Percentiles rank a stretch among this genome's conserved stretches.
phyloP scores from a whole-genome alignment of 64 coral and sea anemone genomes.

The Montipora sp. region DNA sequence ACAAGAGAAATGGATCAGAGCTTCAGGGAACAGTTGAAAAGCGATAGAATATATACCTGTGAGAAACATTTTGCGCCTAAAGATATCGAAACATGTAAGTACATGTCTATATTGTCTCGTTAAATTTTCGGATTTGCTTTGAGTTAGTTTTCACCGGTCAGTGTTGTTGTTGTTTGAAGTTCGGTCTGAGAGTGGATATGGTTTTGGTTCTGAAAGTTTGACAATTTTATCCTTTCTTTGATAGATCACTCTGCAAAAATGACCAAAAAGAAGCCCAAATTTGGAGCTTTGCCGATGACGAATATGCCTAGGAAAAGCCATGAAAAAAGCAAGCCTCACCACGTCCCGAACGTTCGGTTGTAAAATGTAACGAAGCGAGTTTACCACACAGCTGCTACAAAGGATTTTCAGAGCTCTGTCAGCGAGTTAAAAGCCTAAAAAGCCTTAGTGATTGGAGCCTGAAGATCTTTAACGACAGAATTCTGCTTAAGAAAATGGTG shows the following conservation, averaged over 20 bases:
- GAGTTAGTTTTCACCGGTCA: not conserved
- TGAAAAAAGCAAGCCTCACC: slow-evolving; percentile 28
- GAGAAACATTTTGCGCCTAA: too few species aligned
- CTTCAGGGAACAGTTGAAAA: too few species aligned
- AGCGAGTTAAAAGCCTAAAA: not conserved
- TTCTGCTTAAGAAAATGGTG: not conserved
- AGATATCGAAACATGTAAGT: too few species aligned
- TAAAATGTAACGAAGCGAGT: not conserved
- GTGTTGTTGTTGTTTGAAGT: not conserved
- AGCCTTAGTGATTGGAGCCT: not conserved
- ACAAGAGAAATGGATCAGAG: too few species aligned
- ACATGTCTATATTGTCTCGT: not conserved
- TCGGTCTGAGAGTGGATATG: not conserved
- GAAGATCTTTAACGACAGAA: not conserved
- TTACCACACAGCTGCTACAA: not conserved
- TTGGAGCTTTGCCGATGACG: slow-evolving; percentile 21
- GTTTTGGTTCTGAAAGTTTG: not conserved
- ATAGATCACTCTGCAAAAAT: too few species aligned
- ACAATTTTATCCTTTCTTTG: not conserved
- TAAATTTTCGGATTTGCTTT: not conserved
- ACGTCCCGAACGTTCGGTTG: slow-evolving; percentile 35
- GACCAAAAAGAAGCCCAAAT: not conserved
- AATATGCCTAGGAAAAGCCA: slow-evolving; percentile 71
- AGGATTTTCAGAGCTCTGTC: not conserved
- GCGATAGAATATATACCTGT: too few species aligned